Base-by-base conservation (phyloP, 2,888 invertebrate genomes). In the Tanypteryx hageni region DNA sequence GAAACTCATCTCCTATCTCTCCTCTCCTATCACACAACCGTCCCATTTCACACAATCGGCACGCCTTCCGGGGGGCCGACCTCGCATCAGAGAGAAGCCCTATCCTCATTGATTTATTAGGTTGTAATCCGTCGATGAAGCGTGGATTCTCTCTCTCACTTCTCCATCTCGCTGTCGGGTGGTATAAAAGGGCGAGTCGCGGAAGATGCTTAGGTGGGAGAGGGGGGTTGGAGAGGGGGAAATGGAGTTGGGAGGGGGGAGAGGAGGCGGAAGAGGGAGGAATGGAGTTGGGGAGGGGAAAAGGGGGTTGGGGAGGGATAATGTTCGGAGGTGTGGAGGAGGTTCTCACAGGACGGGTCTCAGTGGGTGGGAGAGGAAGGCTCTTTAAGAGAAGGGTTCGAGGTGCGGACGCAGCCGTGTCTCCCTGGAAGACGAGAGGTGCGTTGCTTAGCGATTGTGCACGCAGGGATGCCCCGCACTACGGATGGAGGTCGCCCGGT, bases 21-120 rank as follows among this genome's bases (percentile, higher is more conserved):
- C 27, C 18, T 76, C 27, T 27, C 27, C 76, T 13, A 76, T 27
- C 22, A 22, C 44, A 44, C 44, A 44, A 44, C 44, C 44, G 44
- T 44, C 44, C 44, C 44, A 44, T 44, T 13, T 76, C 22, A 76
- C 76, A 76, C 76, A 76, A 76, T 76, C 76, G 76, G 27, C 76
- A 27, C 76, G 22, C 76, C 13, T 27, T 13, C 22, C 11, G 27
- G 76, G 76, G 76, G 76, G 22, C 16, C 68, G 18, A 22, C n/a
- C 68, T n/a, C 68, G 68, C 76, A 76, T 27, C 76, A 44, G 44
- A 44, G 44, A 44, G 5, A 1, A 44, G 44, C 3, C 44, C 44
- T 27, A 13, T 27, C 13, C 27, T 76, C 76, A 76, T 76, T 76
- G 76, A 76, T 76, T 76, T 76, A 76, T 76, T 76, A 76, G 76